Conservation (phyloP, 2,888 invertebrate species). For the Eristalis pertinax region DNA sequence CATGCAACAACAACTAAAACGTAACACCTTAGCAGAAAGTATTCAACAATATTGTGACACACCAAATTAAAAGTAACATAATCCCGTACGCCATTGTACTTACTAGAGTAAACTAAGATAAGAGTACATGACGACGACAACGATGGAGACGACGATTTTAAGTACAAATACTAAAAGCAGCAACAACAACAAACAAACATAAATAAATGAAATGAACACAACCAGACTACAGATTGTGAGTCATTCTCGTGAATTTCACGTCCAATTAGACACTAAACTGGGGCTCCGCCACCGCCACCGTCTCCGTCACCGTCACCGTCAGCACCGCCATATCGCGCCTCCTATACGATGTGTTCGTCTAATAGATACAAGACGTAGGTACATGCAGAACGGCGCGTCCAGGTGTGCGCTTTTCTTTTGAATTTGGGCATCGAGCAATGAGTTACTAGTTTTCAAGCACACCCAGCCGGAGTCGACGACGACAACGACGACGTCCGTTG, state of each 20-base stretch:
- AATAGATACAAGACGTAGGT: conserved; percentile 52
- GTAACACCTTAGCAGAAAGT: conserved; percentile 53
- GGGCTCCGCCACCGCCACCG: conserved; percentile 41
- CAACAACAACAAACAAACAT: conserved; percentile 38
- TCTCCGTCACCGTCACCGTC: background rate
- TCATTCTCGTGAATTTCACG: conserved; percentile 68
- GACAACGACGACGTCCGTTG: background rate
- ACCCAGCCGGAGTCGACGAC: conserved; percentile 18
- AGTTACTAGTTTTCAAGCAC: conserved; percentile 34
- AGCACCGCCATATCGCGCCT: background rate
- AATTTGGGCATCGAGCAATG: conserved; percentile 44
- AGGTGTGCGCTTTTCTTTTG: conserved; percentile 68
- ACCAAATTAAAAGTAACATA: conserved; percentile 59
- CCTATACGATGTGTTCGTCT: conserved; percentile 26
- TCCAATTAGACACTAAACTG: conserved; percentile 63
- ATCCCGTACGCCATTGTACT: conserved; percentile 59
- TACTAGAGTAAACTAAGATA: conserved; percentile 67
- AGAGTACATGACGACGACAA: conserved; percentile 23
- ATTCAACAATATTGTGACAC: conserved; percentile 28
- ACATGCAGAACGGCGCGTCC: conserved; percentile 53
- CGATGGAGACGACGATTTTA: conserved; percentile 43
- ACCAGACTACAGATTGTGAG: conserved; percentile 44
- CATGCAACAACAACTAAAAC: conserved; percentile 40
- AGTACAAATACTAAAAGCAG: conserved; percentile 65
- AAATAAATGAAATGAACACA: conserved; percentile 8